Conservation (phyloP, 2,888 invertebrate genomes). For the Archips xylosteana region DNA sequence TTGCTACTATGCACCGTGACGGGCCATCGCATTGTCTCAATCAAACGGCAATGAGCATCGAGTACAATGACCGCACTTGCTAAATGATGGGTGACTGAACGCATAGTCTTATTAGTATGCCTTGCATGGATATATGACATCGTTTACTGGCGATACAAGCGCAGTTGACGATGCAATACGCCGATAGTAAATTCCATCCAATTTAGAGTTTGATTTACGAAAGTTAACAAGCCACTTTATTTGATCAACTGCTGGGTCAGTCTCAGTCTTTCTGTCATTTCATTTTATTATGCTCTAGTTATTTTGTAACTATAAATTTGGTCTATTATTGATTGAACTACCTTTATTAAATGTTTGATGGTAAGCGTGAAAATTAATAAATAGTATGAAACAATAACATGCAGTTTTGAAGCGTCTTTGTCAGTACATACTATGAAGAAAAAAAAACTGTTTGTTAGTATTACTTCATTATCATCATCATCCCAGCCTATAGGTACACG, state of each 20-base stretch:
- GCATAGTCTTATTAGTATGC: conserved; percentile 61
- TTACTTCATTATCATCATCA: no score
- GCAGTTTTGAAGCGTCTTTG: neutral
- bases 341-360: no score
- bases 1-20: conserved; percentile 44
- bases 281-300: neutral
- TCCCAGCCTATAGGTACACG: no score
- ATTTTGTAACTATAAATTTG: neutral
- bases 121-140: conserved; percentile 55
- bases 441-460: no score
- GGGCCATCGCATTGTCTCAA: conserved; percentile 74
- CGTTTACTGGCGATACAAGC: conserved; percentile 48
- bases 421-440: neutral
- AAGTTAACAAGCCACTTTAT: neutral
- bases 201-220: conserved; percentile 18
- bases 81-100: conserved; percentile 76
- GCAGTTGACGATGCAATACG: conserved; percentile 48
- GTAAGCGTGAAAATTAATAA: no score
- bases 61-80: conserved; percentile 78
- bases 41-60: conserved; percentile 77
- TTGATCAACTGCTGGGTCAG: neutral
- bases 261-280: neutral
- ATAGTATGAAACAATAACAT: no score
- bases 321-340: no score
- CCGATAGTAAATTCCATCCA: conserved; percentile 27